Percentiles rank a stretch among this genome's conserved stretches.
phyloP scores from a whole-genome alignment of 1,140 invertebrate species.

The Bombus turneri region DNA sequence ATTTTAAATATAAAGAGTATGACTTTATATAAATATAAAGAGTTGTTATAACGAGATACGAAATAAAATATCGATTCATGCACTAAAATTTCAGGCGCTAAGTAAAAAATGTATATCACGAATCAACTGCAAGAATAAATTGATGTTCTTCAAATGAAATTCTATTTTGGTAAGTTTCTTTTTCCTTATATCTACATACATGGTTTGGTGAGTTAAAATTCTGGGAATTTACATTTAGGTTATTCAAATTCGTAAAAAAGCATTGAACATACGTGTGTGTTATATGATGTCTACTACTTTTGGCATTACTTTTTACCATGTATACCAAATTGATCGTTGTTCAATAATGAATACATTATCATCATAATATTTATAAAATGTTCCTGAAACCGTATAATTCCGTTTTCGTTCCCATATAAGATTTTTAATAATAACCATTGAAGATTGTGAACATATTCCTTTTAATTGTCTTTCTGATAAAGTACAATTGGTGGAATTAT shows the following conservation, averaged over 20 bases:
- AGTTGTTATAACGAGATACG: background rate
- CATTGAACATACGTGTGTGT: background rate
- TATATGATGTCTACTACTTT: background rate
- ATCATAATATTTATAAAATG: background rate
- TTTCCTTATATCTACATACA: background rate
- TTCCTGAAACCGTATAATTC: background rate
- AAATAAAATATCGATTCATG: background rate
- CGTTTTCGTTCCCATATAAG: background rate
- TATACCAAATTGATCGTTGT: background rate
- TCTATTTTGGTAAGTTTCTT: conserved; percentile 16
- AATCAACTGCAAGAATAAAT: background rate
- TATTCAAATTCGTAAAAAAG: background rate
- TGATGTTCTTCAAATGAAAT: background rate
- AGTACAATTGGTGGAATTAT: background rate
- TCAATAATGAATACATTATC: background rate
- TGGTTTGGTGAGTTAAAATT: background rate
- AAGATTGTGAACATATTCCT: background rate
- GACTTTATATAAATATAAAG: background rate
- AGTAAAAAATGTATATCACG: background rate
- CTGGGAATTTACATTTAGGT: no score
- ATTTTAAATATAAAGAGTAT: background rate
- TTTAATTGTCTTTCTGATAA: background rate
- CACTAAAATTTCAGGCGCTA: background rate
- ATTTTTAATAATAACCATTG: background rate
- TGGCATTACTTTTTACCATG: background rate